These are phyloP conservation scores for Pipa parva DNA, from an alignment of 2,113 vertebrate species.

Conservation along the genomic window DNA sequence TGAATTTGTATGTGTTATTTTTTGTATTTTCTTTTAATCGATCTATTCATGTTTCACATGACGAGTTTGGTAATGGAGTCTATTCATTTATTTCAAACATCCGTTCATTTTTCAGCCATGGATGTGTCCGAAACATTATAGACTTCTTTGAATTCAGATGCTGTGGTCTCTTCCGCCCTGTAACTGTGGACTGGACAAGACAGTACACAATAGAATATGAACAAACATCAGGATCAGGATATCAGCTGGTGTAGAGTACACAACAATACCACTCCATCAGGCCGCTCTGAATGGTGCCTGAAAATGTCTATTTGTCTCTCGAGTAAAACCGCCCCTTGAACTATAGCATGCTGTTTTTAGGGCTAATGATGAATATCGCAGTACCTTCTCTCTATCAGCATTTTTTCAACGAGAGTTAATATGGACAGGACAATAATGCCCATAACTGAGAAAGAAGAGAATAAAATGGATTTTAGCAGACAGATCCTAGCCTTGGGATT, in stretches of 20 bases:
- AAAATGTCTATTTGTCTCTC: constrained; percentile 62
- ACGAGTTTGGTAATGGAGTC: too few relatives aligned
- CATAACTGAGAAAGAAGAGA: constrained; percentile 63
- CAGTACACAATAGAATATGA: constrained; percentile 98
- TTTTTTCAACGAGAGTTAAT: constrained; percentile 65
- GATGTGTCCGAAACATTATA: constrained; percentile 93
- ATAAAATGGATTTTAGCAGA: constrained; percentile 69
- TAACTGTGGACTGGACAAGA: constrained; percentile 92
- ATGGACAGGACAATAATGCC: constrained; percentile 80
- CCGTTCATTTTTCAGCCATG: constrained; percentile 71
- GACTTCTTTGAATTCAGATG: constrained; percentile 99
- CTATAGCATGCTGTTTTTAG: constrained; percentile 83
- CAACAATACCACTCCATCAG: constrained; percentile 55
- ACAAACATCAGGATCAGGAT: constrained; percentile 93
- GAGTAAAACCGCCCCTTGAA: constrained; percentile 63
- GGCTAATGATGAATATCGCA: constrained; percentile 66
- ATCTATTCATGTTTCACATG: too few relatives aligned
- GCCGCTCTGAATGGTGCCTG: constrained; percentile 74
- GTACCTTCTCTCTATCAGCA: constrained; percentile 63
- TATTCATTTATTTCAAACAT: too few relatives aligned
- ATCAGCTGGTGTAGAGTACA: constrained; percentile 88
- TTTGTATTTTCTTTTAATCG: neutral
- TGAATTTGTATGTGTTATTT: neutral
- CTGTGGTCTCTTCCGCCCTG: constrained; percentile 93
- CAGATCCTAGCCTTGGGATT: constrained; percentile 64